Evolutionary conservation across 2,888 invertebrate genomes (phyloP), one percentile per base, ranked within the genome.

Genomic region (Chalcis sispes): DNA sequence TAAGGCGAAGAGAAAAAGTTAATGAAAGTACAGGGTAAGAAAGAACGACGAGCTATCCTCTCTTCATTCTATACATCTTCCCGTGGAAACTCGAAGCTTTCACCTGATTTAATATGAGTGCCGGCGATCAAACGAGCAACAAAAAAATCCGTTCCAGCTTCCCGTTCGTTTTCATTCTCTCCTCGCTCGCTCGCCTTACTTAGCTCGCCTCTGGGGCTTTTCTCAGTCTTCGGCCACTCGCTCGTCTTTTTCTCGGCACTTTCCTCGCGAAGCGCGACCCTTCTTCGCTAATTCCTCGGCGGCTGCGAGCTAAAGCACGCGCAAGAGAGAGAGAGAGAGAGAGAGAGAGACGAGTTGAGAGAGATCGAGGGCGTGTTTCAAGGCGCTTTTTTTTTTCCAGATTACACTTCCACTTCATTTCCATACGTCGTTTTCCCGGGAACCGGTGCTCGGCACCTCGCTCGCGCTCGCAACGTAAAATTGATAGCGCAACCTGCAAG

Each of bases 341-440:
- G n/a, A n/a, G n/a, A n/a, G n/a, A n/a, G n/a, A n/a, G n/a, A n/a
- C n/a, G n/a, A n/a, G n/a, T n/a, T n/a, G n/a, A n/a, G 20, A 76
- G 71, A 69, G 74, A 75, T 72, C 66, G 65, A 70, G 77, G 77
- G 77, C 77, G 80, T 77, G 78, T 80, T 79, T 78, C 72, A 65
- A 77, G 77, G 69, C 74, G 75, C 76, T 79, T 80, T 75, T 76
- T 80, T 73, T 77, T 80, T 80, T 77, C 74, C 77, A 72, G 65
- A 77, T 72, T 75, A 75, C 78, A 70, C 79, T 78, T 76, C 74
- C 77, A n/a, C n/a, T n/a, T 80, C 79, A 80, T 82, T 81, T 82
- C 79, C 81, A 79, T 82, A 82, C 77, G 78, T 81, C 75, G 77
- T 42, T 29, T 20, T n/a, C n/a, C 52, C 42, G 65, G 75, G 66